Percentiles rank a stretch among this genome's conserved stretches.
Evolutionary conservation across 1,140 invertebrate species (phyloP).

Genomic region (Dysdera silvatica): DNA sequence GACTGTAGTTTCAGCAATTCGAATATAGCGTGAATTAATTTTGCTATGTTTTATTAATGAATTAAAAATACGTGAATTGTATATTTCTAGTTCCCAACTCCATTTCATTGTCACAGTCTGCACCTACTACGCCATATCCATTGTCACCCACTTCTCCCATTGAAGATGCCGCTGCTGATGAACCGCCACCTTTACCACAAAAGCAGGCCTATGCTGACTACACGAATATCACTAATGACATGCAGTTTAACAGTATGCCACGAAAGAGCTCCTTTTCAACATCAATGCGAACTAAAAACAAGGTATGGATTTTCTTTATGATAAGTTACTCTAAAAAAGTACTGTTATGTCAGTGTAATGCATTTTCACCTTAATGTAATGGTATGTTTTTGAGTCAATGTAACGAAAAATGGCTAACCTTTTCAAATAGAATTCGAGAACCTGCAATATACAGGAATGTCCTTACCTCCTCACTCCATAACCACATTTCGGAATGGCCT

Average conservation of each 20-base stretch:
- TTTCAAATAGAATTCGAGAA: not conserved
- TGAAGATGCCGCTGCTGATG: constrained; percentile 60
- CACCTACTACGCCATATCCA: constrained; percentile 41
- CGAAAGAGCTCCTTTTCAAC: constrained; percentile 15
- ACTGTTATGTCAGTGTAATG: not conserved
- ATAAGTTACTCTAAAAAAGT: not conserved
- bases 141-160: constrained; percentile 55
- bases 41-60: too few relatives aligned
- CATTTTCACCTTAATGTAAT: not conserved
- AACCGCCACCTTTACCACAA: constrained; percentile 59
- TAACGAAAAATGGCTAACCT: not conserved
- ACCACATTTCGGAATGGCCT: too few relatives aligned
- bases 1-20: too few relatives aligned
- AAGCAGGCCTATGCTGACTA: constrained; percentile 56
- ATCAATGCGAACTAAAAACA: constrained; percentile 25
- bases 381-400: not conserved
- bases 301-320: not conserved
- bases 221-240: constrained; percentile 50
- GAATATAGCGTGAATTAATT: too few relatives aligned
- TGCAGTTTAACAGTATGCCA: constrained; percentile 17
- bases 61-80: too few relatives aligned
- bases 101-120: constrained; percentile 13
- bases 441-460: not conserved
- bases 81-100: constrained; percentile 17
- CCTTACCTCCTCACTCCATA: not conserved